Base-by-base conservation (phyloP, 2,797 vertebrate genomes). In the Echeneis naucrates region DNA sequence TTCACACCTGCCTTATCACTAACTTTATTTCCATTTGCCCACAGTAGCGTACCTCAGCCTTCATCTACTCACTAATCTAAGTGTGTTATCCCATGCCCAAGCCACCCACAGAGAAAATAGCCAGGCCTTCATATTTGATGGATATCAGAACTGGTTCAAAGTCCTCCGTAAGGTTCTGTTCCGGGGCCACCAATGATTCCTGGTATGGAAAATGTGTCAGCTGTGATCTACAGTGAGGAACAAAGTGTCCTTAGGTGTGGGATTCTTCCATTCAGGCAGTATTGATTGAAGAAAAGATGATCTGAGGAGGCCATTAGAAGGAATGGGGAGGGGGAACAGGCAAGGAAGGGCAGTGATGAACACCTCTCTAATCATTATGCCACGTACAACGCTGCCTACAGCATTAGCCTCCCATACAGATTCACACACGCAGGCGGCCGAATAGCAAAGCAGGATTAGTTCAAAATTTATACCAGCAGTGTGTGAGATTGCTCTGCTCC, bases 251-350 rank as follows among this genome's bases (percentile, higher is more conserved):
- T 80, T 81, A 88, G 82, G 88, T 86, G 82, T 83, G 88, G 77
- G 87, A 88, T 87, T 80, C 82, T 86, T 86, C 76, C 83, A 87
- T 84, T 87, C 80, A 83, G 90, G 77, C 75, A 17, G 61, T 93
- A 92, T 93, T 88, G 92, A 91, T 91, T 88, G 82, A 86, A 80
- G 77, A 76, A 74, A 83, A 90, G 88, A 91, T 89, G 80, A 90
- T 91, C 85, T 85, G 85, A 88, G 87, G 72, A 81, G 74, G 75
- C 81, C 84, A 86, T 91, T 92, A 87, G 74, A 74, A 85, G 82
- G 82, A 87, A 68, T 78, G 87, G 72, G 76, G 72, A 73, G 78
- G 68, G 80, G 63, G 77, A 23, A 30, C 35, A 26, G 58, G 54
- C 48, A 62, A 68, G 60, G 48, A 51, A 67, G 78, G 74, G 32